Conservation (phyloP, 2,113 vertebrate species). For the Casuarius casuarius region DNA sequence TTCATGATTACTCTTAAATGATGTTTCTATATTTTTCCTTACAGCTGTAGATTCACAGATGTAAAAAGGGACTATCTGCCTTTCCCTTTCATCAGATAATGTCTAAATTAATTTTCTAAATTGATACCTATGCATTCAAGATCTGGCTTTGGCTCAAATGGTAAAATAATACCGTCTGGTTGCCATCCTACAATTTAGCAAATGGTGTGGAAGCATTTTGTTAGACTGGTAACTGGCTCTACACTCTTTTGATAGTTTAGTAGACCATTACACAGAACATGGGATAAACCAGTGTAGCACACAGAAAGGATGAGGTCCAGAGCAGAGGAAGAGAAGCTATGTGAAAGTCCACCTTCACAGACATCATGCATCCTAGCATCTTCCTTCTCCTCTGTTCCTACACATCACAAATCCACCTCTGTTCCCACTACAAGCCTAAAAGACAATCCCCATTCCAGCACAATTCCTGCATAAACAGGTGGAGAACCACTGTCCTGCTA, state of each 20-base stretch:
- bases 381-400: not conserved
- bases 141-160: not conserved
- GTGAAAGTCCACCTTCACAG: not conserved
- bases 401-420: not conserved
- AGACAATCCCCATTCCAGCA: not conserved
- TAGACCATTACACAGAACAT: not conserved
- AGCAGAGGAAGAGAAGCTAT: not conserved
- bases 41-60: not conserved
- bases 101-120: not conserved
- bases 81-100: not conserved
- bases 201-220: not conserved
- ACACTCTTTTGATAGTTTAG: not conserved
- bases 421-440: not conserved
- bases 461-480: too few relatives aligned
- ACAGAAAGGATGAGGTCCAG: not conserved
- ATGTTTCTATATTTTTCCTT: not conserved
- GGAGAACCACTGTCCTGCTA: not conserved
- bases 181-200: not conserved
- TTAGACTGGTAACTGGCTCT: not conserved
- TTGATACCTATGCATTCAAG: not conserved
- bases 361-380: accelerated
- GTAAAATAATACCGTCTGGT: not conserved
- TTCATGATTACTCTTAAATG: not conserved
- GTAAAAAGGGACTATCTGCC: not conserved
- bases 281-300: not conserved